Conservation (phyloP, 2,113 vertebrate genomes). For the Podocnemis expansa region DNA sequence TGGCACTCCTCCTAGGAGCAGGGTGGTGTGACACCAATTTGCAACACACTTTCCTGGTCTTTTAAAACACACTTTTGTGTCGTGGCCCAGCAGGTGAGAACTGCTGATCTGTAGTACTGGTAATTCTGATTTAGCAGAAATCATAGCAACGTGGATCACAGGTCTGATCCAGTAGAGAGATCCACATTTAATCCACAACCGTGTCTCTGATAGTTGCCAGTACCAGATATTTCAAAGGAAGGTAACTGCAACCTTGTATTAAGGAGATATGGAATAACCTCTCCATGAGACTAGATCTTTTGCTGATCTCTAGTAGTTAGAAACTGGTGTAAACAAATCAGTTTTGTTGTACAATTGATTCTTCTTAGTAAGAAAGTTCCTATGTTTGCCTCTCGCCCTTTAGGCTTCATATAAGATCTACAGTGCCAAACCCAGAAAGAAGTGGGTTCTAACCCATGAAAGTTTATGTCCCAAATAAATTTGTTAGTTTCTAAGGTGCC, state of each 20-base stretch:
- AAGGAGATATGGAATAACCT: neutral
- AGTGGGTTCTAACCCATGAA: too few species aligned
- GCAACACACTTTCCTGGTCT: too few species aligned
- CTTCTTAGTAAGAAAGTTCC: neutral
- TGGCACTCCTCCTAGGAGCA: too few species aligned
- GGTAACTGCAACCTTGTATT: neutral
- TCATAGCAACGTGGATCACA: neutral
- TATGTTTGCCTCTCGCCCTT: neutral
- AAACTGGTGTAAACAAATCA: neutral
- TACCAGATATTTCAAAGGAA: neutral
- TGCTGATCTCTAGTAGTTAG: neutral
- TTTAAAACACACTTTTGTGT: too few species aligned
- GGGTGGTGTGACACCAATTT: too few species aligned
- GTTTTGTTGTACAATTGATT: neutral
- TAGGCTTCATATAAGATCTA: neutral
- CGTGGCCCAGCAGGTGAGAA: too few species aligned
- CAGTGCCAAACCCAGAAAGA: too few species aligned
- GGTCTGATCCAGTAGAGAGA: too few species aligned
- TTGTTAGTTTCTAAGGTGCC: too few species aligned
- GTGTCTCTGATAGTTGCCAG: neutral
- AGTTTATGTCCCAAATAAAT: too few species aligned
- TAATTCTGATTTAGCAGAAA: neutral
- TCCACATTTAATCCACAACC: neutral
- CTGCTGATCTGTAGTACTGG: neutral
- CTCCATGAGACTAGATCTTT: neutral